Evolutionary conservation across 2,888 invertebrate genomes (phyloP).

Genomic region (Iphiclides podalirius): DNA sequence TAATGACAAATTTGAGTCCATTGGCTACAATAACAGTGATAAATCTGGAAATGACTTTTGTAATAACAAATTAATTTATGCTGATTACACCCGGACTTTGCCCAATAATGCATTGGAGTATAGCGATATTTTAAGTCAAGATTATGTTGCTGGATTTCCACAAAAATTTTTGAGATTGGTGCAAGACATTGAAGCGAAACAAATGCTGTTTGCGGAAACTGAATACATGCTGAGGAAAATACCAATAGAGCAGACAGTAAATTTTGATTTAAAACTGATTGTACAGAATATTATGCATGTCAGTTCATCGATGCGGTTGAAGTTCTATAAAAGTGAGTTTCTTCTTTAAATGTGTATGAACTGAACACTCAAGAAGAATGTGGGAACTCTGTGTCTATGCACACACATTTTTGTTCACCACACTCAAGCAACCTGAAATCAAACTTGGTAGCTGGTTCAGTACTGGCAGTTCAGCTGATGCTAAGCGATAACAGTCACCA

Average conservation of each 20-base stretch:
- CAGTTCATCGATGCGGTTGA: neutral
- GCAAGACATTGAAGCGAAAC: slow-evolving; percentile 13
- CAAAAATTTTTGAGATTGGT: slow-evolving; percentile 6
- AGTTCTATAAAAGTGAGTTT: slow-evolving; percentile 7
- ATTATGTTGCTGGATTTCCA: neutral
- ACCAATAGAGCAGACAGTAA: slow-evolving; percentile 11
- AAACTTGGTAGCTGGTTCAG: too few relatives aligned
- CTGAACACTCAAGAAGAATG: too few relatives aligned
- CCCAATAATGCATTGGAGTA: neutral
- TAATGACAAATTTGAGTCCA: neutral
- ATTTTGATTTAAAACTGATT: slow-evolving; percentile 23
- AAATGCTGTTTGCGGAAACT: slow-evolving; percentile 21
- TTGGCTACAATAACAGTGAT: slow-evolving; percentile 5
- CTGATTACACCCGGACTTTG: neutral
- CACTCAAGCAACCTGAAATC: too few relatives aligned
- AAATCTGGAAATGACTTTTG: neutral
- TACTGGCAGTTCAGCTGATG: too few relatives aligned
- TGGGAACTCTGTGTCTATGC: too few relatives aligned
- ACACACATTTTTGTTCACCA: too few relatives aligned
- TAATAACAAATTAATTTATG: slow-evolving; percentile 3
- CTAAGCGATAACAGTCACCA: too few relatives aligned
- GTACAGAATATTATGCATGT: slow-evolving; percentile 19
- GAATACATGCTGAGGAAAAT: slow-evolving; percentile 20
- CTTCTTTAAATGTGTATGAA: neutral
- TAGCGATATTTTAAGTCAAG: neutral